These are phyloP conservation scores for Rhinoderma darwinii DNA, from an alignment of 2,113 vertebrate genomes.

Conservation along the genomic window DNA sequence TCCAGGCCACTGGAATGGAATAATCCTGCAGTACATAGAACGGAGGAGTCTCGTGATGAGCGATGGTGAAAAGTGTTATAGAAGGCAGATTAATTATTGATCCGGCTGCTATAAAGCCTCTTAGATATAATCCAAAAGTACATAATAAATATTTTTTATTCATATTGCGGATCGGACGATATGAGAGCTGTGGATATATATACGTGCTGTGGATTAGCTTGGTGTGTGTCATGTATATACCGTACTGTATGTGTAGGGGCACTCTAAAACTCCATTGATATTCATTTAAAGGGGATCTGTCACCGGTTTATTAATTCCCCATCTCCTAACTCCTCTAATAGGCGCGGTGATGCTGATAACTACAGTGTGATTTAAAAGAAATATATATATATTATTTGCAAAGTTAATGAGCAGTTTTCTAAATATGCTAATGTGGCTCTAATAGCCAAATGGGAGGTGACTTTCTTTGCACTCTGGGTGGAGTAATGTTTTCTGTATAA, in stretches of 20 bases:
- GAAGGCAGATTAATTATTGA: conserved; percentile 40
- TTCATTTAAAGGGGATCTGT: too few species aligned
- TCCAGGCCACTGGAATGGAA: conserved; percentile 16
- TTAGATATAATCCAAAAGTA: conserved; percentile 14
- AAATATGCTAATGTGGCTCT: too few species aligned
- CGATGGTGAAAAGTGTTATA: neutral
- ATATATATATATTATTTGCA: too few species aligned
- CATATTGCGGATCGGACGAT: neutral
- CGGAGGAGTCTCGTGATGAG: neutral
- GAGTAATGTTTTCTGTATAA: too few species aligned
- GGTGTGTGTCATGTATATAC: neutral
- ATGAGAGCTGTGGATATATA: too few species aligned
- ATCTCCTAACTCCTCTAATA: too few species aligned
- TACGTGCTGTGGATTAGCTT: neutral
- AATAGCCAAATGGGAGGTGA: too few species aligned
- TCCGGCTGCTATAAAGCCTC: neutral
- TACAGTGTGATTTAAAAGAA: too few species aligned
- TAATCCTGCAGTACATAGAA: neutral
- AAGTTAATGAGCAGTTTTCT: too few species aligned
- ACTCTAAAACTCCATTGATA: neutral
- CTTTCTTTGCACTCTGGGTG: too few species aligned
- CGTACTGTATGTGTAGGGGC: neutral
- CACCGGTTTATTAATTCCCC: too few species aligned
- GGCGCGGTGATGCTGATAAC: too few species aligned
- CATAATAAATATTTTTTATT: neutral